A percentile compares a stretch with the other conserved stretches of the same genome.
Conservation (phyloP, 2,113 vertebrate genomes). For the Bagarius yarrelli region DNA sequence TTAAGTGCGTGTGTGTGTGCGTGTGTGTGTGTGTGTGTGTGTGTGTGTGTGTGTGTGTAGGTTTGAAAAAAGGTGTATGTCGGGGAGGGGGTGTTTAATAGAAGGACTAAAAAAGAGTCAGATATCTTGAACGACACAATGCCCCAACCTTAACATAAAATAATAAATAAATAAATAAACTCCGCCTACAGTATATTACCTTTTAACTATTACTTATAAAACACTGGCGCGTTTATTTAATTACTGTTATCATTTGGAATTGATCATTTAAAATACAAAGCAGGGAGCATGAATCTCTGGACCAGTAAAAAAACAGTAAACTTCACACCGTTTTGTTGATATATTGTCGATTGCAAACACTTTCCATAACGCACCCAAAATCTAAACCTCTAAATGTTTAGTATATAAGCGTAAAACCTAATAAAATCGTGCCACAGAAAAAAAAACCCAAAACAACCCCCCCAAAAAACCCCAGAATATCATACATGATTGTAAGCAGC, state of each 20-base stretch:
- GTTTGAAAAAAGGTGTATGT: slow-evolving; percentile 9
- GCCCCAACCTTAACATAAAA: neutral
- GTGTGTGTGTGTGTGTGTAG: slow-evolving; percentile 6
- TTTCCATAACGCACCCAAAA: neutral
- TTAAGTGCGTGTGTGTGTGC: neutral
- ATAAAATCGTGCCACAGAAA: neutral
- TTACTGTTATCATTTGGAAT: neutral
- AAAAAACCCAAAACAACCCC: too few species aligned
- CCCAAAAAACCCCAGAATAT: neutral
- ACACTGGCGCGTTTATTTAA: neutral
- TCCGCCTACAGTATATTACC: too few species aligned
- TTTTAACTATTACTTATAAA: neutral
- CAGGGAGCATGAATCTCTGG: too few species aligned
- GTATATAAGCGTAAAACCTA: neutral
- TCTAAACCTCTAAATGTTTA: neutral
- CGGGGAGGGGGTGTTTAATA: neutral
- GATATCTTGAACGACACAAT: slow-evolving; percentile 5
- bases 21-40: neutral
- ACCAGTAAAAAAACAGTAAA: neutral
- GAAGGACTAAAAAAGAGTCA: slow-evolving; percentile 15
- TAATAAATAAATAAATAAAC: neutral
- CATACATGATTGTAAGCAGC: neutral
- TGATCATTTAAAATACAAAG: neutral
- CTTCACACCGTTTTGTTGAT: neutral
- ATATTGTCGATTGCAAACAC: neutral